These are phyloP conservation scores for Pipistrellus kuhlii DNA, from an alignment of 2,797 vertebrate genomes.

Conservation along the genomic window DNA sequence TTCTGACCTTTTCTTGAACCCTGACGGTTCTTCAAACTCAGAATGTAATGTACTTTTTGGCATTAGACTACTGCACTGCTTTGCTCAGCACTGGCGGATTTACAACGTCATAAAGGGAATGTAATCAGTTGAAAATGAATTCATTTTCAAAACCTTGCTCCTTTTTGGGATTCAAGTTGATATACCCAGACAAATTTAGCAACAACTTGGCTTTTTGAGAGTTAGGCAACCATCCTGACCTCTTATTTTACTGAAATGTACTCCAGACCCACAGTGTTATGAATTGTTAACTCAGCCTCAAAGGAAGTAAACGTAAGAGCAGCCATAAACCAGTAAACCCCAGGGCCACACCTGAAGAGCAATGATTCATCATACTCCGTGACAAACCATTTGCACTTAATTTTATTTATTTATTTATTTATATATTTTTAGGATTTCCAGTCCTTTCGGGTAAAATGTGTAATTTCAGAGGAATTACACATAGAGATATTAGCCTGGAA, in stretches of 20 bases:
- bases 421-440: slow-evolving; percentile 66
- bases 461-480: slow-evolving; percentile 65
- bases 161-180: slow-evolving; percentile 71
- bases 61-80: slow-evolving; percentile 69
- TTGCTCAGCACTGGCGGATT: slow-evolving; percentile 77
- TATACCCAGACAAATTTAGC: slow-evolving; percentile 64
- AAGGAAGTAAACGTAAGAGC: slow-evolving; percentile 37
- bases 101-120: slow-evolving; percentile 76
- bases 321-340: slow-evolving; percentile 71
- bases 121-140: slow-evolving; percentile 76
- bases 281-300: not conserved
- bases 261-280: slow-evolving; percentile 15
- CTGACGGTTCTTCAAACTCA: slow-evolving; percentile 74
- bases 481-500: slow-evolving; percentile 80
- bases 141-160: slow-evolving; percentile 74
- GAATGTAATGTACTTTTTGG: slow-evolving; percentile 82
- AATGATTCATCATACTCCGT: slow-evolving; percentile 69
- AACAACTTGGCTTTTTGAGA: slow-evolving; percentile 39
- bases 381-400: slow-evolving; percentile 67
- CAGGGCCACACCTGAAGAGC: slow-evolving; percentile 71
- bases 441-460: slow-evolving; percentile 75
- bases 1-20: slow-evolving; percentile 83
- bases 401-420: slow-evolving; percentile 28
- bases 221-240: slow-evolving; percentile 19
- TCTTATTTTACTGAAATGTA: slow-evolving; percentile 52